Percentiles rank a stretch among this genome's conserved stretches.
Conservation (phyloP, 2,113 vertebrate species). For the Gambusia affinis region DNA sequence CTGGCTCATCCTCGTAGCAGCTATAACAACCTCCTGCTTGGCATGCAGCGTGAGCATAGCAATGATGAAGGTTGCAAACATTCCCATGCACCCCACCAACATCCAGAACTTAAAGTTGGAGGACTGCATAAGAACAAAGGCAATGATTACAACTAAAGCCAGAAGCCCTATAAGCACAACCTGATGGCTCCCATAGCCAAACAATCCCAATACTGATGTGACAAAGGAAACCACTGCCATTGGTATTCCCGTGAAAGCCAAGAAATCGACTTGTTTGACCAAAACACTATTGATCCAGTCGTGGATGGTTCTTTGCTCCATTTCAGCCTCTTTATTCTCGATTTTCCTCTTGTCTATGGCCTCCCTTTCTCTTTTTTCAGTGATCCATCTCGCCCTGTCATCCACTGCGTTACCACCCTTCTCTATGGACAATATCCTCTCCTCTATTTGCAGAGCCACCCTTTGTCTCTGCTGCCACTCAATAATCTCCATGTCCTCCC, state of each 20-base stretch:
- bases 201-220: constrained; percentile 65
- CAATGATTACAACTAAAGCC: constrained; percentile 52
- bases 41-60: constrained; percentile 75
- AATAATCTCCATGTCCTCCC: constrained; percentile 21
- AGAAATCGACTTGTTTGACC: constrained; percentile 69
- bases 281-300: constrained; percentile 61
- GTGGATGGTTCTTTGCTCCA: constrained; percentile 51
- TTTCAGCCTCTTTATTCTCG: constrained; percentile 46
- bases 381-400: constrained; percentile 15
- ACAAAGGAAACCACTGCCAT: constrained; percentile 69
- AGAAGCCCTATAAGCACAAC: constrained; percentile 65
- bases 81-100: constrained; percentile 71
- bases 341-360: constrained; percentile 47
- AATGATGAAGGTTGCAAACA: constrained; percentile 70
- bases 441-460: constrained; percentile 63
- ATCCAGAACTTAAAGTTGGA: constrained; percentile 75
- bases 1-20: constrained; percentile 39
- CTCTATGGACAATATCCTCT: constrained; percentile 60
- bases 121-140: constrained; percentile 52
- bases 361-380: constrained; percentile 45
- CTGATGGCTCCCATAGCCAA: constrained; percentile 70
- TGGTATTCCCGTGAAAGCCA: constrained; percentile 73
- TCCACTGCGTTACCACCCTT: constrained; percentile 10
- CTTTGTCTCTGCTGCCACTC: constrained; percentile 53
- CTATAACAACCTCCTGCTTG: constrained; percentile 53